Evolutionary conservation across 2,113 vertebrate species (phyloP).

Genomic region (Hydrochoerus hydrochaeris): DNA sequence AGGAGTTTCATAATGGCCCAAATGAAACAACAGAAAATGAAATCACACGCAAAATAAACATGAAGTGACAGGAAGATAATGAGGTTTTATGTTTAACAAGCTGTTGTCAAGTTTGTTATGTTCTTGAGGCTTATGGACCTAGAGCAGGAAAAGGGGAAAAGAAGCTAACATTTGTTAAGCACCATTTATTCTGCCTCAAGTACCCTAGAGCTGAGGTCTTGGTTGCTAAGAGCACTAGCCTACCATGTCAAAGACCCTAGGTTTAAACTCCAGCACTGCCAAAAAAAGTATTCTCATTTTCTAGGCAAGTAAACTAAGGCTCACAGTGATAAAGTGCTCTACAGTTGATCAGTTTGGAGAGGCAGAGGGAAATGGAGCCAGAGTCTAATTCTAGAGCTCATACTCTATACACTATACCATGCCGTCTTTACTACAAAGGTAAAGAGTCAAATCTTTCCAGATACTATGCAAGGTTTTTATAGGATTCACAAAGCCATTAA

Average conservation of each 20-base stretch:
- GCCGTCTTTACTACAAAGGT: neutral
- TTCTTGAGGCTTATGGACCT: neutral
- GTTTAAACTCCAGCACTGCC: neutral
- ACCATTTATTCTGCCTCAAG: neutral
- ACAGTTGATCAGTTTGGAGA: neutral
- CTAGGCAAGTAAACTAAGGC: neutral
- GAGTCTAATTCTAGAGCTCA: neutral
- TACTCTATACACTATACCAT: neutral
- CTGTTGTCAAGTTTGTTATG: neutral
- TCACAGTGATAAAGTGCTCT: neutral
- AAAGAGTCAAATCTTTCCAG: slow-evolving; percentile 20
- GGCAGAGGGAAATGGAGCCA: neutral
- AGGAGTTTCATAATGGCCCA: neutral
- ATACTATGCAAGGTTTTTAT: neutral
- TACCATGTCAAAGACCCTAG: neutral
- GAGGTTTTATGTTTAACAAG: neutral
- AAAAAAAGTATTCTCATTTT: neutral
- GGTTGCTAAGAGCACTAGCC: neutral
- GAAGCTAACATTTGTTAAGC: neutral
- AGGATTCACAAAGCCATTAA: neutral
- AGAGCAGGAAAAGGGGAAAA: neutral
- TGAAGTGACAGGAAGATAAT: slow-evolving; percentile 8
- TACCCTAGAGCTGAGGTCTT: neutral
- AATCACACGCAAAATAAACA: neutral
- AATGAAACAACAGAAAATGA: neutral